Percentiles rank a stretch among this genome's conserved stretches.
phyloP scores from a whole-genome alignment of 2,888 invertebrate species.

The Pristionchus exspectatus region DNA sequence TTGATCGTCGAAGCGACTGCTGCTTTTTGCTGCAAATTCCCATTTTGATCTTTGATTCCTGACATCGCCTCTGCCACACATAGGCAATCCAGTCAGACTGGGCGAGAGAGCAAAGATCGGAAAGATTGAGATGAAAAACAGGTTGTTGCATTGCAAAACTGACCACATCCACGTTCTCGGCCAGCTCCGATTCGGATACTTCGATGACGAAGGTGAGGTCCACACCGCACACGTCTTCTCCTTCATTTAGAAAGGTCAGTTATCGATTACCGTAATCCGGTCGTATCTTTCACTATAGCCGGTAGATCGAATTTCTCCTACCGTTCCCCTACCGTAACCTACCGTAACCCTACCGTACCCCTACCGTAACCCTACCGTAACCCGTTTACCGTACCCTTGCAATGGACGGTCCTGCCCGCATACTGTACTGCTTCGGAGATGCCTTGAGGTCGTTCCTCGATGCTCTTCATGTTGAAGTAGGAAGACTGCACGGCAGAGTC shows the following conservation, averaged over 20 bases:
- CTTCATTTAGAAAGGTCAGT: neutral
- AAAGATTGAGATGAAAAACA: neutral
- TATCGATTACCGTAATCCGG: neutral
- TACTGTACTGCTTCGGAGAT: neutral
- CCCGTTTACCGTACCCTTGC: constrained; percentile 33
- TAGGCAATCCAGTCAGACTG: neutral
- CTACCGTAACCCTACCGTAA: too few relatives aligned
- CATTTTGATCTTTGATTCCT: neutral
- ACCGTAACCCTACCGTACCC: too few relatives aligned
- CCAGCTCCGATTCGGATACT: constrained; percentile 50
- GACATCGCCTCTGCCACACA: neutral
- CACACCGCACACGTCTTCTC: constrained; percentile 46
- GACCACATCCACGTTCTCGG: constrained; percentile 50
- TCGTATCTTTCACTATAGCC: too few relatives aligned
- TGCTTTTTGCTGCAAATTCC: constrained; percentile 46
- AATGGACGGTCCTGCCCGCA: constrained; percentile 24
- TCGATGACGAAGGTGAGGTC: constrained; percentile 55
- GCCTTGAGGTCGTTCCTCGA: neutral
- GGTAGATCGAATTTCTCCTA: too few relatives aligned
- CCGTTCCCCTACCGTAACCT: too few relatives aligned
- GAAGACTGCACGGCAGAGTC: constrained; percentile 52
- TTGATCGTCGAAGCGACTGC: constrained; percentile 45
- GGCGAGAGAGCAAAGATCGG: neutral
- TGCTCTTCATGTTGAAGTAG: constrained; percentile 49
- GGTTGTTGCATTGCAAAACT: neutral